Evolutionary conservation across 2,888 invertebrate genomes (phyloP).

Genomic region (Dendrolimus houi): DNA sequence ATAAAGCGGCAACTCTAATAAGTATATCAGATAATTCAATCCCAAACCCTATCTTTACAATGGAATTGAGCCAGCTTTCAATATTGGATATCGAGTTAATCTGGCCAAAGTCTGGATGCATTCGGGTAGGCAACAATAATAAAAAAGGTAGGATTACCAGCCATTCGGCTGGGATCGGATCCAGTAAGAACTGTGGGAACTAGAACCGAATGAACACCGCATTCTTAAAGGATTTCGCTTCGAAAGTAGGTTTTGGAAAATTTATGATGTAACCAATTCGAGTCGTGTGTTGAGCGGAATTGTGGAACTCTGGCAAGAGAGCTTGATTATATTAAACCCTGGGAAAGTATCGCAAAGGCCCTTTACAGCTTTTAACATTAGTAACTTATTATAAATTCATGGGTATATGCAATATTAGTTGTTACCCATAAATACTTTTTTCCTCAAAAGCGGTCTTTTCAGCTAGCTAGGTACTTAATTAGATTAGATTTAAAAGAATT

Average conservation of each 20-base stretch:
- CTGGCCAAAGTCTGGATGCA: slow-evolving; percentile 9
- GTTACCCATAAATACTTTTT: too few species aligned
- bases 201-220: slow-evolving; percentile 3
- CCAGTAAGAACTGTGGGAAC: slow-evolving; percentile 8
- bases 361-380: too few species aligned
- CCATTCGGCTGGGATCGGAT: slow-evolving; percentile 4
- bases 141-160: slow-evolving; percentile 4
- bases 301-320: background rate
- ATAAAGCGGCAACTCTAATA: background rate
- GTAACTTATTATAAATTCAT: too few species aligned
- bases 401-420: too few species aligned
- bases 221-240: slow-evolving; percentile 7
- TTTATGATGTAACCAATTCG: slow-evolving; percentile 1
- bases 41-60: slow-evolving; percentile 1
- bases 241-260: slow-evolving; percentile 2
- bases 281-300: background rate
- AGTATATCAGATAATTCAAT: background rate
- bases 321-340: too few species aligned
- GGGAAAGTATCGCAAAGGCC: too few species aligned
- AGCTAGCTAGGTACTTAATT: too few species aligned
- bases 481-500: too few species aligned
- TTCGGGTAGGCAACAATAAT: slow-evolving; percentile 6
- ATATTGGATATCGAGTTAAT: slow-evolving; percentile 11
- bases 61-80: background rate
- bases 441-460: too few species aligned